Evolutionary conservation across 2,113 vertebrate species (phyloP), one percentile per base, ranked within the genome.

Genomic region (Platycercus adscitus): DNA sequence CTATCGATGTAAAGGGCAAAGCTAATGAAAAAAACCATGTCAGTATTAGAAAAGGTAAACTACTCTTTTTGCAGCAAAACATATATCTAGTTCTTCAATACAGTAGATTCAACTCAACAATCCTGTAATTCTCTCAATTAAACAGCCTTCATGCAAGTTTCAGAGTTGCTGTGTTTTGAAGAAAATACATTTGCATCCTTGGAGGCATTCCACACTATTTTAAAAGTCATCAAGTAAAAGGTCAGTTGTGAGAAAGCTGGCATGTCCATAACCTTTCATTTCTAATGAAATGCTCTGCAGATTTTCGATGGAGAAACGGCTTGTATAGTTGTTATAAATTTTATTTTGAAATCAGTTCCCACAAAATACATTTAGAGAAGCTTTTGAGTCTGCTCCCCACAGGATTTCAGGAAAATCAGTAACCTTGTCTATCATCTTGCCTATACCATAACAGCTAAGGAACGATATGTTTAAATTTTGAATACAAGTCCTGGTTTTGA

Each of bases 41-140:
- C 76, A 71, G 72, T 92, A 86, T 69, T 79, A 90, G 61, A 80
- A 89, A 90, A 84, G 39, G 81, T 83, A 91, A 89, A 47, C 58
- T 83, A 56, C 64, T 64, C 81, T 73, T 79, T 73, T 79, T n/a
- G 63, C 78, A 81, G 31, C 84, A 50, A 31, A 93, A 68, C n/a
- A 29, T 61, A 24, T 12, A 61, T 21, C 0, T 35, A 39, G 33
- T 83, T 89, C 86, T 43, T 87, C 79, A 90, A 9, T 78, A 47
- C 52, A 63, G 41, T 13, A 82, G 71, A 35, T 20, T 91, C 71
- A 94, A 73, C 58, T 77, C 79, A 80, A 63, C 71, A 83, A 2
- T 88, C 76, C n/a, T 86, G 79, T 81, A 94, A 93, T 93, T 94
- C 82, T 82, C 65, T 81, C 78, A 88, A 91, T 91, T 78, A 89